Evolutionary conservation across 2,797 vertebrate species (phyloP).

Genomic region (Rhinophrynus dorsalis): DNA sequence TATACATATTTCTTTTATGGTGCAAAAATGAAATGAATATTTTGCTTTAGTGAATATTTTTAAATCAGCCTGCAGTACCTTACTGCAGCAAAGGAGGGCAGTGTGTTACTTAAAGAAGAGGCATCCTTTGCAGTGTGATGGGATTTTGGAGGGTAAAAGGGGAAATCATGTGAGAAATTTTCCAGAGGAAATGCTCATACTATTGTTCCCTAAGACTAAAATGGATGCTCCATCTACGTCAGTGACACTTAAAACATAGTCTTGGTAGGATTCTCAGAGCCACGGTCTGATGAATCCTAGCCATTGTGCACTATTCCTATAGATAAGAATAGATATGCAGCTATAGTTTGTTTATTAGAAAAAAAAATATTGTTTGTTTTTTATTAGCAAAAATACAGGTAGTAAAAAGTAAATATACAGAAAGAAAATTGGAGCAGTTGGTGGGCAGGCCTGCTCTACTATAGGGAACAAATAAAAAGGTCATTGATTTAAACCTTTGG

Average conservation of each 20-base stretch:
- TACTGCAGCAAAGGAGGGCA: constrained; percentile 36
- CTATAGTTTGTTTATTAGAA: neutral
- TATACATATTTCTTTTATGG: neutral
- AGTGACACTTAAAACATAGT: constrained; percentile 7
- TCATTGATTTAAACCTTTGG: too few relatives aligned
- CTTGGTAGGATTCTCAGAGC: neutral
- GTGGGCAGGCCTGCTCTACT: too few relatives aligned
- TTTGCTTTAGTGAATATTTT: too few relatives aligned
- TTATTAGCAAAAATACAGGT: too few relatives aligned
- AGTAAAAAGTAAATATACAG: too few relatives aligned
- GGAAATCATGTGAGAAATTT: neutral
- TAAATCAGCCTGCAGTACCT: constrained; percentile 23
- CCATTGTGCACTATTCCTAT: neutral
- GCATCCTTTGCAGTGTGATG: neutral
- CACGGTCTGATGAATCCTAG: neutral
- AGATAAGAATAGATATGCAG: neutral
- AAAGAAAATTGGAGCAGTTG: too few relatives aligned
- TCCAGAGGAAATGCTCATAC: constrained; percentile 1
- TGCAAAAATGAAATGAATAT: too few relatives aligned
- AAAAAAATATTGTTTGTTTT: too few relatives aligned
- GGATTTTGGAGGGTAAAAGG: neutral
- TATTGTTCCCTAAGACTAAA: constrained; percentile 30
- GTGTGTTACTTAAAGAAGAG: constrained; percentile 20
- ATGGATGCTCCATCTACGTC: constrained; percentile 13
- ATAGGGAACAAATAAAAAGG: too few relatives aligned